Conservation (phyloP, 1,140 invertebrate genomes). For the Procambarus virginalis region DNA sequence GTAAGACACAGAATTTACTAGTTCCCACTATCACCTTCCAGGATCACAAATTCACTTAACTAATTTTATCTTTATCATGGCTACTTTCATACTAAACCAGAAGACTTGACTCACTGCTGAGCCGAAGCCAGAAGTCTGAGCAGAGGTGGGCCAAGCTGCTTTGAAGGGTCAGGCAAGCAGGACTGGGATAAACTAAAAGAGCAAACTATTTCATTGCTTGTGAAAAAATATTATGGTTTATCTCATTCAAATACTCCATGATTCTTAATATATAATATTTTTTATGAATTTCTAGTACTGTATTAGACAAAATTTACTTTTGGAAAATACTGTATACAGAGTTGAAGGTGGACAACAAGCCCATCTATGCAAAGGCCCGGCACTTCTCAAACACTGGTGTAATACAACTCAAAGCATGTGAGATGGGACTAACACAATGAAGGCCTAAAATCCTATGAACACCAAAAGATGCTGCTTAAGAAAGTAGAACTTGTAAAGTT, state of each 20-base stretch:
- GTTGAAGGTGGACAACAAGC: background rate
- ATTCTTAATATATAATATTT: background rate
- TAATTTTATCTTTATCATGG: background rate
- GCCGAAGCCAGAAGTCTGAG: background rate
- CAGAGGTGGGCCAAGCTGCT: slow-evolving; percentile 1
- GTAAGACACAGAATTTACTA: background rate
- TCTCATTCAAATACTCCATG: background rate
- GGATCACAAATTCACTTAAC: background rate
- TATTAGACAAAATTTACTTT: background rate
- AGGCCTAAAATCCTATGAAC: slow-evolving; percentile 10
- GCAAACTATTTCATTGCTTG: background rate
- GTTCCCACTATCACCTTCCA: background rate
- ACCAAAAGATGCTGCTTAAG: slow-evolving; percentile 5
- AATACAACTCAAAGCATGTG: slow-evolving; percentile 12
- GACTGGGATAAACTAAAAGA: background rate
- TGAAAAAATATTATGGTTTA: background rate
- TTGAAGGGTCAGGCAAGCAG: background rate
- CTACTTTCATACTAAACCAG: background rate
- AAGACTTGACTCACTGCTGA: background rate
- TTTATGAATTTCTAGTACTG: background rate
- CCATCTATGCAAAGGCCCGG: background rate
- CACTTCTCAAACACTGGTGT: background rate
- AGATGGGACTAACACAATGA: slow-evolving; percentile 25
- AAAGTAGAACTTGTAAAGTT: slow-evolving; percentile 4
- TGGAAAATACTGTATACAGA: background rate